Base-by-base conservation (phyloP, 2,113 vertebrate genomes). In the Addax nasomaculatus region DNA sequence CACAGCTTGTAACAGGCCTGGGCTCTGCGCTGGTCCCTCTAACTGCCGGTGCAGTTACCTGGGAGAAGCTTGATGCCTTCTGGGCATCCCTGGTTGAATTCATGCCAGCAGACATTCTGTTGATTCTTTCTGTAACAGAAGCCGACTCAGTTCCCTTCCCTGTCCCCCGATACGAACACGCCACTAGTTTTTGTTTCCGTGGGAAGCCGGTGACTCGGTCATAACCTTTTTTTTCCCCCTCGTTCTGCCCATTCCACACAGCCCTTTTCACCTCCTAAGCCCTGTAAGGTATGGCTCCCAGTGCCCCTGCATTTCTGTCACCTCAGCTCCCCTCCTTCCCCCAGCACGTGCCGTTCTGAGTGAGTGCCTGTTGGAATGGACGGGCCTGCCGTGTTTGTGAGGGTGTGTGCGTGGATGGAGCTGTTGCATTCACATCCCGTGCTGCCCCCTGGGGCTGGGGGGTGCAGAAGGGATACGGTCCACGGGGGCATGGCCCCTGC, bases 91-190 rank as follows among this genome's bases (percentile, higher is more conserved):
- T 29, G 33, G 33, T 8, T 0, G 21, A 7, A 4, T 33, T 81
- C 11, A 25, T n/a, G 67, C 16, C 4, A 14, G 33, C 3, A 17
- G 33, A 21, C 1, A 0, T 6, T 29, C 30, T 67, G 2, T 2
- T 7, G 1, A 15, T 30, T 5, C 43, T 39, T 27, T 49, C 17
- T n/a, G 2, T 16, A 5, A 21, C 2, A 15, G 70, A 51, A 45
- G 51, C 80, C 14, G 3, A 3, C 76, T 62, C 83, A 2, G 21
- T 11, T 7, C 55, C 55, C 36, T 67, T 15, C 25, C 58, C 30
- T 0, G 0, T 30, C 76, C 49, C 43, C 9, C 0, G 12, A 7
- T 1, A 0, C 0, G 1, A 19, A 29, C 39, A 3, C 0, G 2
- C 8, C 51, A 0, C 89, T 33, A 5, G 49, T 45, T 36, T 39